A percentile compares a stretch with the other conserved stretches of the same genome.
Conservation (phyloP, 2,113 vertebrate genomes). For the Pithys albifrons region DNA sequence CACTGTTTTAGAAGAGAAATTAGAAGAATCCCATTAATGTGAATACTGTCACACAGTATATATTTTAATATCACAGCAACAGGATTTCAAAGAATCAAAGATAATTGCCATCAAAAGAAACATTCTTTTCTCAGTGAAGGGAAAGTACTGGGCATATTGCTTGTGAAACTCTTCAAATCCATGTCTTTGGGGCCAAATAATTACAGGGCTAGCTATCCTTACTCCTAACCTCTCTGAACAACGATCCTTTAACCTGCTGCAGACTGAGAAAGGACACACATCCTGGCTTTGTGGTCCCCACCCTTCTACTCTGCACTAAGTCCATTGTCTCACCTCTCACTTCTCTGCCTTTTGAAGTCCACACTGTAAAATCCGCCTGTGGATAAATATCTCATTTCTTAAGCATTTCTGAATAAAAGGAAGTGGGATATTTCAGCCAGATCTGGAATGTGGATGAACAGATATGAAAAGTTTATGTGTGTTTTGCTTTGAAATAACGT, state of each 20-base stretch:
- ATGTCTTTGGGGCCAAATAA: not conserved
- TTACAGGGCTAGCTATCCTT: not conserved
- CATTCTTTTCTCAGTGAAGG: not conserved
- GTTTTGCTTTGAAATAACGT: constrained; percentile 31
- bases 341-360: constrained; percentile 10
- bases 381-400: not conserved
- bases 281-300: not conserved
- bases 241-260: not conserved
- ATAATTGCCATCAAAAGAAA: not conserved
- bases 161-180: not conserved
- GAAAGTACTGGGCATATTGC: not conserved
- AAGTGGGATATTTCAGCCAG: not conserved
- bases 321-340: not conserved
- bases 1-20: not conserved
- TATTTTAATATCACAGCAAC: not conserved
- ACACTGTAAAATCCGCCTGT: not conserved
- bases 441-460: not conserved
- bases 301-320: not conserved
- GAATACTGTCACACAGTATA: not conserved
- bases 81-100: not conserved
- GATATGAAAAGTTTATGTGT: not conserved
- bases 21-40: not conserved
- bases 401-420: constrained; percentile 44
- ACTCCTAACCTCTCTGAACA: not conserved
- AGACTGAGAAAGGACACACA: not conserved